Evolutionary conservation across 1,140 invertebrate genomes (phyloP).

Genomic region (Diachasmimorpha longicaudata): DNA sequence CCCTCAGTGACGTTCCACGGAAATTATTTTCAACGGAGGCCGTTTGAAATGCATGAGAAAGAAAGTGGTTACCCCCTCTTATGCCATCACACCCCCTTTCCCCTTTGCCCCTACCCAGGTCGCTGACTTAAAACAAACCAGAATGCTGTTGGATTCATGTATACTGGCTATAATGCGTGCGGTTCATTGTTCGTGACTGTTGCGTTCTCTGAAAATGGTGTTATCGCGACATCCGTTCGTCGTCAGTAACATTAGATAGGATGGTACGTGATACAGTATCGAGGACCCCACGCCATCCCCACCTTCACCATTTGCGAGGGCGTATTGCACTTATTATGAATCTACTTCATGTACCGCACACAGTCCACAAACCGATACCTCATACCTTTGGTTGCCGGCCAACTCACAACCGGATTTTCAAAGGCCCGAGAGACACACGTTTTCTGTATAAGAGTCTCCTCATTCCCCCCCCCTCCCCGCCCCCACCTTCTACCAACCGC

Average conservation of each 20-base stretch:
- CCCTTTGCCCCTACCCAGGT: neutral
- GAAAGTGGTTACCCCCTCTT: neutral
- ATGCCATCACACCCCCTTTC: neutral
- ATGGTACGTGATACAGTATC: slow-evolving; percentile 33
- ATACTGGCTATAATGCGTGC: slow-evolving; percentile 7
- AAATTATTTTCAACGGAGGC: neutral
- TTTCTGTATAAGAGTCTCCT: neutral
- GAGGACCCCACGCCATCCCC: slow-evolving; percentile 29
- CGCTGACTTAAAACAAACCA: neutral
- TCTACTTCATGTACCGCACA: neutral
- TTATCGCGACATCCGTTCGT: slow-evolving; percentile 51
- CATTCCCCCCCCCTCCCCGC: neutral
- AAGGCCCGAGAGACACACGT: neutral
- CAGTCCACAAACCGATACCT: neutral
- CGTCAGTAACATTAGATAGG: slow-evolving; percentile 42
- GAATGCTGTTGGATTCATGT: neutral
- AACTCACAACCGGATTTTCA: neutral
- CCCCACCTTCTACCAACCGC: too few species aligned
- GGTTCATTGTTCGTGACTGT: slow-evolving; percentile 36
- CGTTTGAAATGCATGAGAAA: neutral
- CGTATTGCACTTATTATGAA: neutral
- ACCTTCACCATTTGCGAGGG: slow-evolving; percentile 7
- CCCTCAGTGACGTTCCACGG: neutral
- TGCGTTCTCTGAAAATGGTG: slow-evolving; percentile 34
- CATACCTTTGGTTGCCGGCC: neutral